These are phyloP conservation scores for Coleophora deauratella DNA, from an alignment of 2,888 invertebrate species.

Conservation along the genomic window DNA sequence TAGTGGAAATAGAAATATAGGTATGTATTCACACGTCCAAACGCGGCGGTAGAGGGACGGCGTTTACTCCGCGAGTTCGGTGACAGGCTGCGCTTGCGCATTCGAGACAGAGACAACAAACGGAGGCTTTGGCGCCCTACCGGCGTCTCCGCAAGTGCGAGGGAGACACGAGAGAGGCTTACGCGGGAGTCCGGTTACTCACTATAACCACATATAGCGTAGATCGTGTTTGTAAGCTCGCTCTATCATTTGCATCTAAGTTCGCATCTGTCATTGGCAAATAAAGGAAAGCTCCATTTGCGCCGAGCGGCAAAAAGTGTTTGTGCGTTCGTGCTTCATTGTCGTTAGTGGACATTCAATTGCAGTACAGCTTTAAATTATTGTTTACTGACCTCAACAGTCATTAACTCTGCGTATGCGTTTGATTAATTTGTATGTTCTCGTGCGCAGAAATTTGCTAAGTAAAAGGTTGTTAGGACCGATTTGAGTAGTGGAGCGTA, in stretches of 20 bases:
- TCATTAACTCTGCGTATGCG: no score
- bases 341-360: not conserved
- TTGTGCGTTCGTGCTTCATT: no score
- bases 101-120: constrained; percentile 47
- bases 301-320: not conserved
- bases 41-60: constrained; percentile 50
- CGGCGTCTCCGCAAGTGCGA: constrained; percentile 30
- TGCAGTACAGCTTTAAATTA: no score
- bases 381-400: no score
- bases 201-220: constrained; percentile 42
- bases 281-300: constrained; percentile 1
- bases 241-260: constrained; percentile 33
- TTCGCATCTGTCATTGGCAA: constrained; percentile 6
- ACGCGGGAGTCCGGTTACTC: constrained; percentile 66
- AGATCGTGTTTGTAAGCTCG: constrained; percentile 38
- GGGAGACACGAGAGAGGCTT: constrained; percentile 48
- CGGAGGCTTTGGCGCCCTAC: constrained; percentile 55
- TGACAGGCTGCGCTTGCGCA: constrained; percentile 53
- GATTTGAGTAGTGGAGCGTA: constrained; percentile 15
- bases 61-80: constrained; percentile 43
- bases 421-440: no score
- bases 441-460: not conserved
- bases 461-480: constrained; percentile 2
- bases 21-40: constrained; percentile 36
- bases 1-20: no score